Percentiles rank a stretch among this genome's conserved stretches.
These are phyloP conservation scores for Melolontha melolontha DNA, from an alignment of 2,888 invertebrate genomes.

Conservation along the genomic window DNA sequence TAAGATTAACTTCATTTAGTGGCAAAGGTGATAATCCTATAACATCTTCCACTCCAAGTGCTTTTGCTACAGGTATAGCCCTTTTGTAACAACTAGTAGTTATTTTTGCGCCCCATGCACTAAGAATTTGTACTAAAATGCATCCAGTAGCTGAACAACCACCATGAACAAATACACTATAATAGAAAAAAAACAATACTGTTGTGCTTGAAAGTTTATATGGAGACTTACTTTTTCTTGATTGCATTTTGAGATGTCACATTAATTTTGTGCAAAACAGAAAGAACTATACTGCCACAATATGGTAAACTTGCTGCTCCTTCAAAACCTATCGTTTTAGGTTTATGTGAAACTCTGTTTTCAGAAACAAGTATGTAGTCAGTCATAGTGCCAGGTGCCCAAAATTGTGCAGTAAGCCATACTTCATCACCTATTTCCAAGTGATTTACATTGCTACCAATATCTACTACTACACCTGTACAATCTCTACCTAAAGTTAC, in stretches of 20 bases:
- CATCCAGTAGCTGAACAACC: slow-evolving; percentile 72
- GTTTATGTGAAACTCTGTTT: slow-evolving; percentile 68
- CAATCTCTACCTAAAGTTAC: slow-evolving; percentile 74
- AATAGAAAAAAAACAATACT: slow-evolving; percentile 42
- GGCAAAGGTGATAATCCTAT: slow-evolving; percentile 60
- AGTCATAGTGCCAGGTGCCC: slow-evolving; percentile 70
- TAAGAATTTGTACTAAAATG: slow-evolving; percentile 70
- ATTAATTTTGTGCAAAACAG: slow-evolving; percentile 66
- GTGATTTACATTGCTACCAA: slow-evolving; percentile 70
- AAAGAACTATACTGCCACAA: slow-evolving; percentile 70
- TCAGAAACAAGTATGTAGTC: slow-evolving; percentile 70
- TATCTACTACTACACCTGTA: slow-evolving; percentile 71
- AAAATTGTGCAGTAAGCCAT: slow-evolving; percentile 71
- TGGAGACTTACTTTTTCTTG: slow-evolving; percentile 65
- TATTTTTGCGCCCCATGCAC: slow-evolving; percentile 70
- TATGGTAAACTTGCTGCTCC: slow-evolving; percentile 73
- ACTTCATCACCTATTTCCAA: slow-evolving; percentile 75
- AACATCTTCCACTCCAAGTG: slow-evolving; percentile 69
- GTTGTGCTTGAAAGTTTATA: not conserved
- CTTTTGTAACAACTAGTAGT: slow-evolving; percentile 68
- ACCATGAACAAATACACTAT: slow-evolving; percentile 69
- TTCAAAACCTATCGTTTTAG: slow-evolving; percentile 70
- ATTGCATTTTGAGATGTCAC: slow-evolving; percentile 66
- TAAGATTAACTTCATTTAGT: slow-evolving; percentile 48
- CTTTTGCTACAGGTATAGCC: slow-evolving; percentile 69